Evolutionary conservation across 2,797 vertebrate genomes (phyloP).

Genomic region (Acomys russatus): DNA sequence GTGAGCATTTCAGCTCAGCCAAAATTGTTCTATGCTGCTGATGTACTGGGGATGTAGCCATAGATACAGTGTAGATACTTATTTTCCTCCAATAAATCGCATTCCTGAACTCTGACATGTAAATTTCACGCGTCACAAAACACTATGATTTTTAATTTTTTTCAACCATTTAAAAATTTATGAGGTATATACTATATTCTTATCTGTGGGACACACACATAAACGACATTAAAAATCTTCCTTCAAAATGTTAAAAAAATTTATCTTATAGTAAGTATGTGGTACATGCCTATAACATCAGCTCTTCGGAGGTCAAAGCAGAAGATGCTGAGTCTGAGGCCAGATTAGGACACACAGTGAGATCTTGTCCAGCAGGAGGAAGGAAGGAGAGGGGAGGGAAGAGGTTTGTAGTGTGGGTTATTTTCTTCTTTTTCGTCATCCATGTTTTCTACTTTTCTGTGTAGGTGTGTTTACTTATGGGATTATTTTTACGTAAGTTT

Average conservation of each 20-base stretch:
- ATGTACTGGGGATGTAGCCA: background rate
- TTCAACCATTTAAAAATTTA: background rate
- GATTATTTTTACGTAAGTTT: constrained; percentile 26
- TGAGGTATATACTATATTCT: background rate
- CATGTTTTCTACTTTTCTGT: constrained; percentile 44
- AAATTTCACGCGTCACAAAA: background rate
- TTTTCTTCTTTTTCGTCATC: constrained; percentile 9
- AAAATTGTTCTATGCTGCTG: background rate
- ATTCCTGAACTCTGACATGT: background rate
- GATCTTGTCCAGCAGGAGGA: background rate
- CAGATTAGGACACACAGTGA: background rate
- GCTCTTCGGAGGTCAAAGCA: background rate
- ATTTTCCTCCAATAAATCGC: background rate
- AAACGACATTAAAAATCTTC: constrained; percentile 1
- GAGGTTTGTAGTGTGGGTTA: background rate
- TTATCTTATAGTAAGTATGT: background rate
- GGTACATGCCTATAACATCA: background rate
- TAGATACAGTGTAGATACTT: background rate
- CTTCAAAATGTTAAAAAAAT: constrained; percentile 24
- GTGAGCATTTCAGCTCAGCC: background rate
- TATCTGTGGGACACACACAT: background rate
- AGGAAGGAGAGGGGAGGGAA: background rate
- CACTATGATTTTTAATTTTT: background rate
- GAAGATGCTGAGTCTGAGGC: background rate
- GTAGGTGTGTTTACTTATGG: background rate